A percentile compares a stretch with the other conserved stretches of the same genome.
Evolutionary conservation across 2,797 vertebrate species (phyloP).

Genomic region (Alectoris magna): DNA sequence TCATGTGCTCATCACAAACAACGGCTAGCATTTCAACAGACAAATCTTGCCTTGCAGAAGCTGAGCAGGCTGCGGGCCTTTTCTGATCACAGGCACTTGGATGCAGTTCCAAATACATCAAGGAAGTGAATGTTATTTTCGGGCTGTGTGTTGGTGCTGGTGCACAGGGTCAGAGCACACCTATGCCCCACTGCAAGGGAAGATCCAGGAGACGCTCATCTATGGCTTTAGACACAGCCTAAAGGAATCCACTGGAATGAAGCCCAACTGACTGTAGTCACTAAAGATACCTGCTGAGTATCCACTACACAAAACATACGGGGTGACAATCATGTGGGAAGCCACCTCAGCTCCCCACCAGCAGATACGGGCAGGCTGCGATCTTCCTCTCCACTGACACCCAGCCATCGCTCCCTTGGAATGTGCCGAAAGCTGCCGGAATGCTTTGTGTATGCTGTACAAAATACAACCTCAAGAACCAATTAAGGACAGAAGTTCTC

Average conservation of each 20-base stretch:
- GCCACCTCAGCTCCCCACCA: background rate
- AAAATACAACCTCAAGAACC: background rate
- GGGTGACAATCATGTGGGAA: background rate
- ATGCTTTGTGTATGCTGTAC: background rate
- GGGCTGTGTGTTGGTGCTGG: background rate
- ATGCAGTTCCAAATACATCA: background rate
- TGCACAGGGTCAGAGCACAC: constrained; percentile 9
- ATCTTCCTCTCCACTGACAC: background rate
- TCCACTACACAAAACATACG: background rate
- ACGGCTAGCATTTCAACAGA: background rate
- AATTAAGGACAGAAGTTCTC: background rate
- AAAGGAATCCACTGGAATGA: background rate
- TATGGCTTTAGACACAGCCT: background rate
- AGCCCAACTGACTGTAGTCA: background rate
- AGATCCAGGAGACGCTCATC: background rate
- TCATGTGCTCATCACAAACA: background rate
- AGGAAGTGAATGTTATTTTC: background rate
- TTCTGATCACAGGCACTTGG: constrained; percentile 8
- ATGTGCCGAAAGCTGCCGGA: background rate
- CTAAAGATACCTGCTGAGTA: background rate
- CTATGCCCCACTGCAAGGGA: rapidly evolving
- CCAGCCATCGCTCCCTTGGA: background rate
- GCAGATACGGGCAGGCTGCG: background rate
- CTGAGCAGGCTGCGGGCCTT: background rate
- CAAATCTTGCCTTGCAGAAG: background rate